Percentiles rank a stretch among this genome's conserved stretches.
These are phyloP conservation scores for Microcebus murinus DNA, from an alignment of 2,113 vertebrate species.

Conservation along the genomic window DNA sequence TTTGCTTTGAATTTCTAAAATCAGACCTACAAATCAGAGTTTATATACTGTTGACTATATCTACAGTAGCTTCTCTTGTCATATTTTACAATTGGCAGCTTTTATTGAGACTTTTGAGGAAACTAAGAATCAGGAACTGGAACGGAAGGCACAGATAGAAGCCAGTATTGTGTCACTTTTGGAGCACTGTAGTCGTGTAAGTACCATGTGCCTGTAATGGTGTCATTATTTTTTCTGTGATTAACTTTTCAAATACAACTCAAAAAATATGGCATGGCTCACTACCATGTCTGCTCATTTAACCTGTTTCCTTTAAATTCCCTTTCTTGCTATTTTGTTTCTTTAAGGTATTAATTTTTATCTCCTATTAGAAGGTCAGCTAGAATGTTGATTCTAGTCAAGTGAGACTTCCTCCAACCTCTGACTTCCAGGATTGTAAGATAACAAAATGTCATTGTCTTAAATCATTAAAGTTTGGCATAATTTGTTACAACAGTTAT, in stretches of 20 bases:
- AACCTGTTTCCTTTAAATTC: constrained; percentile 6
- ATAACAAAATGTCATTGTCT: no score
- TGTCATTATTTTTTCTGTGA: neutral
- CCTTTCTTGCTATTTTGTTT: neutral
- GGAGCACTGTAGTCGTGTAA: constrained; percentile 93
- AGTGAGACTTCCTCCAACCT: no score
- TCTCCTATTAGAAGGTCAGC: constrained; percentile 11
- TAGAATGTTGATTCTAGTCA: neutral
- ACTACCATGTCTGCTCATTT: neutral
- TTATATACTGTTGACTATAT: neutral
- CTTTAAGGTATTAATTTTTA: constrained; percentile 41
- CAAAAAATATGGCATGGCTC: neutral
- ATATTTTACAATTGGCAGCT: constrained; percentile 83
- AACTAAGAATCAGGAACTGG: constrained; percentile 86
- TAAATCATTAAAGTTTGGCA: no score
- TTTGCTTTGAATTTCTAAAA: constrained; percentile 53
- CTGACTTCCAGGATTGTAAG: no score
- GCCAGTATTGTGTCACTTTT: constrained; percentile 90
- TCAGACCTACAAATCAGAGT: neutral
- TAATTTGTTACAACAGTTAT: no score
- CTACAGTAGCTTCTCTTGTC: constrained; percentile 22
- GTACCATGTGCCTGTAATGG: constrained; percentile 8
- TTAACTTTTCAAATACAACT: neutral
- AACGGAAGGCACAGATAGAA: constrained; percentile 88
- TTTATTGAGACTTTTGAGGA: constrained; percentile 93